Conservation (phyloP, 2,113 vertebrate species). For the Zosterops borbonicus region DNA sequence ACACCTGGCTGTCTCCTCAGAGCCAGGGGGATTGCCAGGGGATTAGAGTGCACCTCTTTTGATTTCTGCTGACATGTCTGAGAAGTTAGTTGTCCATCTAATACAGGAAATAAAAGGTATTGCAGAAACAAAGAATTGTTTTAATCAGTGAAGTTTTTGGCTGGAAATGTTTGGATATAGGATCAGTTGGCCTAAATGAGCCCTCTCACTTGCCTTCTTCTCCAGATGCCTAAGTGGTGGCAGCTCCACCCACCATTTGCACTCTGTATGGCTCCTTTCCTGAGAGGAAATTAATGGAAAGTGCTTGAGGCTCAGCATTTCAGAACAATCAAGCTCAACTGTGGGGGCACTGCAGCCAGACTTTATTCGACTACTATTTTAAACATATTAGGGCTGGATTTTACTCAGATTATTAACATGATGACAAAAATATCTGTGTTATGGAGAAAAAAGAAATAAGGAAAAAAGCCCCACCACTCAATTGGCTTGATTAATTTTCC, state of each 20-base stretch:
- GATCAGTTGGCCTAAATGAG: slow-evolving; percentile 15
- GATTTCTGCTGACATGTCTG: not conserved
- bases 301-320: not conserved
- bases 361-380: not conserved
- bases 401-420: slow-evolving; percentile 15
- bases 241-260: slow-evolving; percentile 23
- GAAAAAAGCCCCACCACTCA: not conserved
- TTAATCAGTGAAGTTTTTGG: slow-evolving; percentile 26
- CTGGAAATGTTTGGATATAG: not conserved
- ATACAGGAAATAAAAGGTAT: not conserved
- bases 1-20: not conserved
- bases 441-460: not conserved
- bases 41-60: not conserved
- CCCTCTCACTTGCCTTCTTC: not conserved
- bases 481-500: slow-evolving; percentile 46
- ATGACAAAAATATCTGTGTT: slow-evolving; percentile 1
- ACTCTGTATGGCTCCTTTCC: not conserved
- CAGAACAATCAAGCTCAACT: not conserved
- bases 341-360: not conserved
- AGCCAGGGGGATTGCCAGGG: not conserved
- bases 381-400: not conserved
- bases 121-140: not conserved
- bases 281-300: slow-evolving; percentile 14
- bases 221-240: slow-evolving; percentile 3
- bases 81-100: not conserved